Evolutionary conservation across 2,888 invertebrate genomes (phyloP).

Genomic region (Choreutis nemorana): DNA sequence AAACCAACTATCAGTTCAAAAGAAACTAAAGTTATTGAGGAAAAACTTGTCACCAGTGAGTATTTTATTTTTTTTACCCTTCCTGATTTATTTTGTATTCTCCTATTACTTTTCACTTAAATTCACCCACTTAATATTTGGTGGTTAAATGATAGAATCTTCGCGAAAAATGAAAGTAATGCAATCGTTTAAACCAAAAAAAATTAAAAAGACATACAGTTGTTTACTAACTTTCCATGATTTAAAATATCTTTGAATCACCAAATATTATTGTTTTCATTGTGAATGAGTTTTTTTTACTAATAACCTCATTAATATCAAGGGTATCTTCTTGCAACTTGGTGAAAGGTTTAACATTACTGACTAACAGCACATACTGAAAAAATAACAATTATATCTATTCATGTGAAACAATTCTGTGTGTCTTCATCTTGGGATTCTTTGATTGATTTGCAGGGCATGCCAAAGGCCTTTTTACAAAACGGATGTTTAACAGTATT

Average conservation of each 20-base stretch:
- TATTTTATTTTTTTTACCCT: constrained; percentile 39
- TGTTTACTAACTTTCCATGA: too few relatives aligned
- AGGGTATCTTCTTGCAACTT: constrained; percentile 26
- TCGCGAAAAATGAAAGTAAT: constrained; percentile 11
- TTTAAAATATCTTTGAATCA: too few relatives aligned
- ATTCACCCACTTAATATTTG: constrained; percentile 4
- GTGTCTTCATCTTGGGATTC: constrained; percentile 63
- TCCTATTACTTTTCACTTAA: constrained; percentile 7
- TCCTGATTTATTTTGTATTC: constrained; percentile 21
- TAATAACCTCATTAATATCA: too few relatives aligned
- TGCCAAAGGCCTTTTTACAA: constrained; percentile 47
- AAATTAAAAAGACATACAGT: too few relatives aligned
- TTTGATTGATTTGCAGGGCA: constrained; percentile 65
- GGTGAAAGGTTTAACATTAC: constrained; percentile 29
- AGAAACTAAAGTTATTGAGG: constrained; percentile 44
- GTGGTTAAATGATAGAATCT: neutral
- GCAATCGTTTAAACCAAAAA: constrained; percentile 29
- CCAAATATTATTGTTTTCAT: too few relatives aligned
- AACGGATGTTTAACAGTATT: constrained; percentile 44
- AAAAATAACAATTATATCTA: constrained; percentile 14
- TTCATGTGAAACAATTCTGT: too few relatives aligned
- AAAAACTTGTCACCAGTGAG: constrained; percentile 56
- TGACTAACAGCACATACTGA: constrained; percentile 36
- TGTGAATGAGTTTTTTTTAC: too few relatives aligned
- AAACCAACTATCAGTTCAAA: constrained; percentile 46